A percentile compares a stretch with the other conserved stretches of the same genome.
Conservation (phyloP, 1,140 invertebrate genomes). For the Drosophila pectinifera region DNA sequence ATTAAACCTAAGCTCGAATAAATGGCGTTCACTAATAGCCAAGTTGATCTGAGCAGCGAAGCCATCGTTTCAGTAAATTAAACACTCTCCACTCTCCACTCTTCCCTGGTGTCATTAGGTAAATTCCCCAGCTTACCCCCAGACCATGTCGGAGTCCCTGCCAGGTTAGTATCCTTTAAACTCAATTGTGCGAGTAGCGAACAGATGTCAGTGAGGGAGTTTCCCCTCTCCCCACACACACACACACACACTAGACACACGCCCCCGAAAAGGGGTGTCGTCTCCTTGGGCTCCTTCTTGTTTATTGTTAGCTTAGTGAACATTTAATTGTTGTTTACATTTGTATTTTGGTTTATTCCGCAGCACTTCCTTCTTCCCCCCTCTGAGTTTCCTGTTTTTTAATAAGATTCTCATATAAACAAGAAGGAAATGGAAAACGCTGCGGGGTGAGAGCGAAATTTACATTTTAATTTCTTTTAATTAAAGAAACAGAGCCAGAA, state of each 20-base stretch:
- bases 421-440: conserved; percentile 16
- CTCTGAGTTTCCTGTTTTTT: conserved; percentile 34
- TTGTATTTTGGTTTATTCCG: conserved; percentile 77
- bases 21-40: not conserved
- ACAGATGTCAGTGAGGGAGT: conserved; percentile 29
- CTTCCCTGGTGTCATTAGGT: conserved; percentile 4
- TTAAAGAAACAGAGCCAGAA: conserved; percentile 61
- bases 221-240: not conserved
- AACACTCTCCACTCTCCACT: not conserved
- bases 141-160: not conserved
- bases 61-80: conserved; percentile 8
- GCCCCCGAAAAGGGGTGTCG: not conserved
- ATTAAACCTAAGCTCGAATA: not conserved
- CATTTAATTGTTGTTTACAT: conserved; percentile 83
- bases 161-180: conserved; percentile 20
- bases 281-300: conserved; percentile 11
- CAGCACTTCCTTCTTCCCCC: conserved; percentile 37
- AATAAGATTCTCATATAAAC: conserved; percentile 63
- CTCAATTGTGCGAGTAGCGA: conserved; percentile 37
- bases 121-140: conserved; percentile 16
- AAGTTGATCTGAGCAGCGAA: conserved; percentile 5
- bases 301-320: conserved; percentile 78
- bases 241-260: not conserved
- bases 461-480: conserved; percentile 83
- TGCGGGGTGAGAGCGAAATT: conserved; percentile 41